Base-by-base conservation (phyloP, 1,140 invertebrate species). In the Halyomorpha halys region DNA sequence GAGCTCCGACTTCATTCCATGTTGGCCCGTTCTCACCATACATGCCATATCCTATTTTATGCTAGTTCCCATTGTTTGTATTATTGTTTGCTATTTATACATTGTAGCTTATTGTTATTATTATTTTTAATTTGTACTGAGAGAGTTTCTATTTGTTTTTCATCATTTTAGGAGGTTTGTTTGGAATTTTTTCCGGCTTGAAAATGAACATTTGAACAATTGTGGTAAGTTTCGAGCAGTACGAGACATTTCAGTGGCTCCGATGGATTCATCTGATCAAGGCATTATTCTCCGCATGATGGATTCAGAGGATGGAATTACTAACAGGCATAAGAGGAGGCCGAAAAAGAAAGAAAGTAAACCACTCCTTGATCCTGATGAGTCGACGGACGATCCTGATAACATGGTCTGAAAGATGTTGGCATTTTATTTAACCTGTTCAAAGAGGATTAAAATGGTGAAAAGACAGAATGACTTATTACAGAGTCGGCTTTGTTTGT, bases 161-260 rank as follows among this genome's bases (percentile, higher is more conserved):
- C 63, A 56, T 72, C 3, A 30, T 39, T 67, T 45, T 70, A 94
- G 94, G 71, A 81, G 96, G 64, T 99, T 99, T 78, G 86, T 99
- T 44, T 99, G 97, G 97, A 99, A 99, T 76, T 99, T 96, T 75
- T 98, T 99, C 79, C 95, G 97, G 0, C 75, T 99, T 67, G 97
- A 99, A 78, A 99, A 99, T 78, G 97, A 99, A 73, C 97, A 99
- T 82, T 79, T 99, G 8, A 99, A 99, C 77, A 99, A 99, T 78
- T 99, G 96, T 79, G 97, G 97, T 77, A 94, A 98, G 79, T 99
- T 99, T 79, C 81, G 97, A 73, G 97, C 97, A 4, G 97, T 99
- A 0, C 77, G 97, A 21, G 97, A 99, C 75, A 99, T 99, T 66
- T 97, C 93, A 0, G 94, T 99, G 23, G 94, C 94, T 13, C 97